Percentiles rank a stretch among this genome's conserved stretches.
phyloP scores from a whole-genome alignment of 1,140 invertebrate genomes.

The Philotrypesis tridentata region DNA sequence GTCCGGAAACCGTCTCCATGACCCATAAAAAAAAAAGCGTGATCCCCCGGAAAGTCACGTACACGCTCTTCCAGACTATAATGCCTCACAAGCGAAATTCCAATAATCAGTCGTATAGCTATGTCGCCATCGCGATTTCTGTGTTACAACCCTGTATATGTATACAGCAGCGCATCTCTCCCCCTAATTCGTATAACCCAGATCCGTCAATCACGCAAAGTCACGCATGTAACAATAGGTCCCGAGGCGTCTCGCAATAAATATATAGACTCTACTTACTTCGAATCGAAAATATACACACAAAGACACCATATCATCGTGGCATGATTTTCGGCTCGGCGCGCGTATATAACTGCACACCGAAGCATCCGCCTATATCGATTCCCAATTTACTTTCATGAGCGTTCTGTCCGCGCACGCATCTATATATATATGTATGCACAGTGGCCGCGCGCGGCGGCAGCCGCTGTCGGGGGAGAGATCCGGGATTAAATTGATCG shows the following conservation, averaged over 20 bases:
- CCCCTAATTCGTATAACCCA: too few relatives aligned
- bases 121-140: too few relatives aligned
- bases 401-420: not conserved
- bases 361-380: not conserved
- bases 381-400: conserved; percentile 26
- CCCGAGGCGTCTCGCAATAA: too few relatives aligned
- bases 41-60: not conserved
- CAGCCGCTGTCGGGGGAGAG: not conserved
- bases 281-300: too few relatives aligned
- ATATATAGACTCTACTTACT: too few relatives aligned
- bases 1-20: not conserved
- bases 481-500: conserved; percentile 38
- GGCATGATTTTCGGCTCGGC: not conserved
- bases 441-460: not conserved
- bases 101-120: too few relatives aligned
- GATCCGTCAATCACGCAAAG: too few relatives aligned
- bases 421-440: not conserved
- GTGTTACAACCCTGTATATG: too few relatives aligned
- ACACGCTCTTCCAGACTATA: not conserved
- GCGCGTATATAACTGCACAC: not conserved
- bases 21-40: not conserved
- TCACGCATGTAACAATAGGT: too few relatives aligned
- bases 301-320: too few relatives aligned
- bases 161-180: too few relatives aligned
- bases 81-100: not conserved